Percentiles rank a stretch among this genome's conserved stretches.
phyloP scores from a whole-genome alignment of 2,113 vertebrate genomes.

The Chascanopsetta lugubris region DNA sequence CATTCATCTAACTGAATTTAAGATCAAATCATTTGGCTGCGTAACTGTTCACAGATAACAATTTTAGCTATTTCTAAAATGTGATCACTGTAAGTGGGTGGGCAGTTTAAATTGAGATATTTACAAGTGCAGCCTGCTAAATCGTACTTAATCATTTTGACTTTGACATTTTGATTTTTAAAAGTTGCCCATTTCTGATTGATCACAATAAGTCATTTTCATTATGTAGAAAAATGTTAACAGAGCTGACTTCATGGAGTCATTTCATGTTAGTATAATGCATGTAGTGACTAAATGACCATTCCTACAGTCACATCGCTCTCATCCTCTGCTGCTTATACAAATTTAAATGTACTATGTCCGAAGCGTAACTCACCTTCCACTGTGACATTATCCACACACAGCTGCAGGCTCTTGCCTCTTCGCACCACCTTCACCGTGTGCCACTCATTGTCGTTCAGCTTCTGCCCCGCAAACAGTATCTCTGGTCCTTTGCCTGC shows the following conservation, averaged over 20 bases:
- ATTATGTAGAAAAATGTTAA: conserved; percentile 1
- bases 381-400: conserved; percentile 92
- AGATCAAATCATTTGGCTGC: too few relatives aligned
- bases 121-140: too few relatives aligned
- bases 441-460: conserved; percentile 97
- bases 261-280: not conserved
- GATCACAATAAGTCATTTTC: conserved; percentile 22
- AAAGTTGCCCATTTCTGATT: not conserved
- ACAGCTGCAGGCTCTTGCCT: conserved; percentile 91
- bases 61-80: conserved; percentile 1
- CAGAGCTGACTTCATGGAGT: conserved; percentile 8
- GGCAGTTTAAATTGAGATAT: too few relatives aligned
- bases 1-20: too few relatives aligned
- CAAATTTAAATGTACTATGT: not conserved
- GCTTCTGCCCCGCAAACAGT: conserved; percentile 90
- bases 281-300: not conserved
- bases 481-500: conserved; percentile 94
- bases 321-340: not conserved
- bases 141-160: not conserved
- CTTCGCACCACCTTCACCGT: conserved; percentile 87
- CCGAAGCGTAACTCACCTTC: conserved; percentile 80
- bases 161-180: too few relatives aligned
- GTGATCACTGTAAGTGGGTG: not conserved
- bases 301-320: not conserved
- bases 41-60: too few relatives aligned